Evolutionary conservation across 1,140 invertebrate species (phyloP), one percentile per base, ranked within the genome.

Genomic region (Andricus grossulariae): DNA sequence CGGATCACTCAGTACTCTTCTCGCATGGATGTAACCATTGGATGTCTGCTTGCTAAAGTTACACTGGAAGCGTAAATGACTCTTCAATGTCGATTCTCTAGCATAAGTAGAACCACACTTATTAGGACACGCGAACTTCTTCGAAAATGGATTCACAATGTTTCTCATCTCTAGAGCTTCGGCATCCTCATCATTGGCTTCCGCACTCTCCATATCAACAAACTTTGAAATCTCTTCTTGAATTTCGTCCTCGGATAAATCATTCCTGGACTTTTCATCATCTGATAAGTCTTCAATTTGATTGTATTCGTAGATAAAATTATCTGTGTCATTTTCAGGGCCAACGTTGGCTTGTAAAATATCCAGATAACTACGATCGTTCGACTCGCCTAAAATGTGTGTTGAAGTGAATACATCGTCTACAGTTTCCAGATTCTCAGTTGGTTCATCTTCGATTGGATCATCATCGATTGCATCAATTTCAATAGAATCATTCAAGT

Each of bases 21-120:
- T 25, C 5, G 85, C 72, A 71, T 88, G 87, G 15, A 82, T 73
- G 72, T 86, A 84, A 71, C 85, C 74, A 52, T 87, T 85, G 15
- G 84, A 83, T 11, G 55, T 52, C 11, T 74, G 50, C 5, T 71
- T 74, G 19, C 85, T 86, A 18, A 77, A 84, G 66, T 87, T 89
- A 80, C 92, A 93, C 54, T 91, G 88, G 77, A 92, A 90, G 72
- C 73, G 50, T n/a, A 66, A n/a, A 16, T 25, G 60, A 39, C 50
- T 71, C n/a, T 72, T 50, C 7, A 8, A 72, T 4, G 19, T 19
- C 52, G 52, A 55, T 55, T 19, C 16, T 19, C 16, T 55, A 11
- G 50, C 19, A 50, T 19, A 39, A 66, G 8, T 21, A n/a, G 13
- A 39, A n/a, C 21, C 21, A 39, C 25, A 39, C 2, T 66, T 66